Evolutionary conservation across 1,140 invertebrate genomes (phyloP), one percentile per base, ranked within the genome.

Genomic region (Hylaeus anthracinus): DNA sequence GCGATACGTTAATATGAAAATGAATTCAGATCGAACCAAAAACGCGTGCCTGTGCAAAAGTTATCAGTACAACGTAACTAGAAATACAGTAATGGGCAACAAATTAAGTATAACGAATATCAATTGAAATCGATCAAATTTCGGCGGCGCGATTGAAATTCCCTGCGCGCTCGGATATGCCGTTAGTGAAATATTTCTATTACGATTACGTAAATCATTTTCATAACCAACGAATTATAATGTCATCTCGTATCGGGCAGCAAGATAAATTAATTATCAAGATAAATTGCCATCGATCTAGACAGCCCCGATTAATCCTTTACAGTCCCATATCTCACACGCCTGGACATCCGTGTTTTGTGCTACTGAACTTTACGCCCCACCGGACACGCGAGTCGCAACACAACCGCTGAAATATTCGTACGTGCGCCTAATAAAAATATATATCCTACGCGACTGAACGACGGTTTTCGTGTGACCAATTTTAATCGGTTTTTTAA

Each of bases 241-340:
- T 72, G 77, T 79, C 70, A 26, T 14, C 41, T 63, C 41, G 77
- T 65, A 79, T 79, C 70, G 70, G 63, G 70, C 26, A 70, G 60
- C 60, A 73, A 65, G 77, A 79, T 79, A 79, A 79, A 79, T 79
- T 79, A 73, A 79, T 79, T 73, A 65, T 64, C 77, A 65, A 72
- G 77, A 79, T 79, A 79, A 73, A 79, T 79, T 79, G 70, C 60
- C 51, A 79, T 79, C 77, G 70, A 79, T 79, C 70, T 65, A 73
- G 77, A 73, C 77, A 79, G 70, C 41, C 70, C 10, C 70, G 2
- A 79, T 79, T 79, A 79, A 79, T 79, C 77, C 77, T 79, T 65
- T 79, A 56, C 77, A 45, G 53, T 72, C 9, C 70, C 41, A 65
- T 79, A 79, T 73, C 61, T 79, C 77, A 73, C 65, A 60, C 77